phyloP scores from a whole-genome alignment of 1,140 invertebrate genomes.

The Trichomalopsis sarcophagae region DNA sequence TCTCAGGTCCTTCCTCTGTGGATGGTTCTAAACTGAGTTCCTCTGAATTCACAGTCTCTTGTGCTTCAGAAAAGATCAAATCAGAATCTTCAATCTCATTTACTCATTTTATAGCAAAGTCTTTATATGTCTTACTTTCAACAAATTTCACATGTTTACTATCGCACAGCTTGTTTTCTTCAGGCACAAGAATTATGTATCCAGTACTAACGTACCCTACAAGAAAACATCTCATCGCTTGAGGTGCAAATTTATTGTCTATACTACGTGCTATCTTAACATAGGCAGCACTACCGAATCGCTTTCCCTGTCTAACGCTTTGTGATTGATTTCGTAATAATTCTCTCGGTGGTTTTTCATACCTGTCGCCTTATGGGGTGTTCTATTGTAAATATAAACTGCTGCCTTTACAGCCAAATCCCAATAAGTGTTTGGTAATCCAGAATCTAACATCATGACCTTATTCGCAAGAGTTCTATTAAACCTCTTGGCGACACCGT shows the following conservation, averaged over 20 bases:
- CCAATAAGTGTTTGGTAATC: neutral
- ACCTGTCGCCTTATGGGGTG: neutral
- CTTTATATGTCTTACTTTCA: neutral
- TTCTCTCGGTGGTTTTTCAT: neutral
- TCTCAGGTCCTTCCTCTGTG: neutral
- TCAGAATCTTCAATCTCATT: neutral
- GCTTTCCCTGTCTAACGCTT: neutral
- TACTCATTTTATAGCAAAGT: neutral
- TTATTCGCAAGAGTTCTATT: neutral
- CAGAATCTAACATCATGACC: neutral
- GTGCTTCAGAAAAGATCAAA: no score
- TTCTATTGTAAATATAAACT: neutral
- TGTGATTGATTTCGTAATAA: neutral
- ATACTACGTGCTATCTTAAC: neutral
- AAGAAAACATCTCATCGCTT: neutral
- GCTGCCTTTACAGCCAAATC: slow-evolving; percentile 6
- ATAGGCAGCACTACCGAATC: neutral
- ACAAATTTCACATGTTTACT: neutral
- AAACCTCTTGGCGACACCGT: slow-evolving; percentile 52
- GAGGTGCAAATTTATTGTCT: neutral
- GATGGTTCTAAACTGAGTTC: neutral
- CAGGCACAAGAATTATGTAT: neutral
- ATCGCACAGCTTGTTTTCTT: neutral
- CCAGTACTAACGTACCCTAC: neutral
- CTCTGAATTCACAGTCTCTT: neutral